Evolutionary conservation across 1,140 invertebrate genomes (phyloP), one percentile per base, ranked within the genome.

Genomic region (Danaus melanippus): DNA sequence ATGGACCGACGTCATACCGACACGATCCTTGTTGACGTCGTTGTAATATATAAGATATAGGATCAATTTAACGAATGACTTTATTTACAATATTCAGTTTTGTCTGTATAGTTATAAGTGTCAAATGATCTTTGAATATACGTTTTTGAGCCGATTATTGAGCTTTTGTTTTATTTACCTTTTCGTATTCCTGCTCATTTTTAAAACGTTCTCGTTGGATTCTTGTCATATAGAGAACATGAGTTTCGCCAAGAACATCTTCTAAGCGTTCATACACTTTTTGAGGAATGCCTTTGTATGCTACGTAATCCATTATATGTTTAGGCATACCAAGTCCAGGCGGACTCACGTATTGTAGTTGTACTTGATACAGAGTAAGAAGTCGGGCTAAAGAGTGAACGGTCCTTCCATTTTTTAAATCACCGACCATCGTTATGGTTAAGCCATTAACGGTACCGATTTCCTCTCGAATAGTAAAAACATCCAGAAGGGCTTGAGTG

Each of bases 391-490:
- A 87, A 0, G 98, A 99, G 87, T 99, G 98, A 0, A 99, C 98
- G 2, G 98, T 99, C 46, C 98, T 90, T 6, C 98, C 98, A 86
- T 99, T 95, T 78, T 98, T 98, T 60, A 99, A 87, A 87, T 99
- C 98, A 8, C 98, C 98, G 47, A 99, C 91, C 92, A 96, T 93
- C 6, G 95, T 96, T 48, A 96, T 95, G 0, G 95, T 98, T 1
- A 99, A 88, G 0, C 95, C 95, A 78, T 99, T 99, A 0, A 99
- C 97, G 0, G 98, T 99, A 60, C 98, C 98, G 63, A 99, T 97
- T 89, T 99, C 98, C 87, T 99, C 96, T 74, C 98, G 90, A 66
- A 99, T 99, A 11, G 98, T 99, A 74, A 98, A 99, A 8, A 99
- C 92, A 86, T 99, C 98, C 1, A 99, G 87, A 10, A 99, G 84